phyloP scores from a whole-genome alignment of 2,888 invertebrate species.

The Brenthis daphne region DNA sequence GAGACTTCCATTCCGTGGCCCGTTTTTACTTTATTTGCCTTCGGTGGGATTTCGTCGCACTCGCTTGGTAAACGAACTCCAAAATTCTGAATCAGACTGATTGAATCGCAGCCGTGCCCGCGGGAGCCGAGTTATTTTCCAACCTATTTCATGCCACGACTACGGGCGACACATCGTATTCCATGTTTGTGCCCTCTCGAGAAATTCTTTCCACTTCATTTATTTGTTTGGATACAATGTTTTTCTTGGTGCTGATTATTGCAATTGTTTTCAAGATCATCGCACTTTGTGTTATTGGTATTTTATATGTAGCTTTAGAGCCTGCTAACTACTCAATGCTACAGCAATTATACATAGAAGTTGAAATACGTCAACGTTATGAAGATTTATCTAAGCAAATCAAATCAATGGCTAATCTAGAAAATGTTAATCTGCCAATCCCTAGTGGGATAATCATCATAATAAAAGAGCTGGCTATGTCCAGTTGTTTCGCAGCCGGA shows the following conservation, averaged over 20 bases:
- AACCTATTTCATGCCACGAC: slow-evolving; percentile 74
- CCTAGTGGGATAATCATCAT: slow-evolving; percentile 56
- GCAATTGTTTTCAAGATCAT: slow-evolving; percentile 34
- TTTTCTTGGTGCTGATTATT: slow-evolving; percentile 39
- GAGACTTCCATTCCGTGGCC: slow-evolving; percentile 48
- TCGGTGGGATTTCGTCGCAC: slow-evolving; percentile 61
- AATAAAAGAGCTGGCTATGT: slow-evolving; percentile 62
- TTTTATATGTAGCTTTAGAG: background rate
- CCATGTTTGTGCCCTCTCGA: slow-evolving; percentile 71
- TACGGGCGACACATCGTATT: slow-evolving; percentile 51
- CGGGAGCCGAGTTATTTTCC: slow-evolving; percentile 78
- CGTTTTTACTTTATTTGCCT: slow-evolving; percentile 58
- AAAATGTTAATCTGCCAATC: slow-evolving; percentile 47
- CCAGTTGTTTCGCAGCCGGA: slow-evolving; percentile 73
- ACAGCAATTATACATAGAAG: too few relatives aligned
- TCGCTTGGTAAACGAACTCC: slow-evolving; percentile 76
- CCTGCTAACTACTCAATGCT: too few relatives aligned
- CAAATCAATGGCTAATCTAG: slow-evolving; percentile 48
- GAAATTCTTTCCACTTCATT: slow-evolving; percentile 77
- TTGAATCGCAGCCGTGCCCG: slow-evolving; percentile 77
- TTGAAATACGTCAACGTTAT: too few relatives aligned
- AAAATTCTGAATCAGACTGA: slow-evolving; percentile 78
- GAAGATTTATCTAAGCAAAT: slow-evolving; percentile 17
- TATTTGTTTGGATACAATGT: slow-evolving; percentile 65
- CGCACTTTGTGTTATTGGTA: background rate